Base-by-base conservation (phyloP, 92 coral and sea anemone species). In the Umimayanthus kanabou region DNA sequence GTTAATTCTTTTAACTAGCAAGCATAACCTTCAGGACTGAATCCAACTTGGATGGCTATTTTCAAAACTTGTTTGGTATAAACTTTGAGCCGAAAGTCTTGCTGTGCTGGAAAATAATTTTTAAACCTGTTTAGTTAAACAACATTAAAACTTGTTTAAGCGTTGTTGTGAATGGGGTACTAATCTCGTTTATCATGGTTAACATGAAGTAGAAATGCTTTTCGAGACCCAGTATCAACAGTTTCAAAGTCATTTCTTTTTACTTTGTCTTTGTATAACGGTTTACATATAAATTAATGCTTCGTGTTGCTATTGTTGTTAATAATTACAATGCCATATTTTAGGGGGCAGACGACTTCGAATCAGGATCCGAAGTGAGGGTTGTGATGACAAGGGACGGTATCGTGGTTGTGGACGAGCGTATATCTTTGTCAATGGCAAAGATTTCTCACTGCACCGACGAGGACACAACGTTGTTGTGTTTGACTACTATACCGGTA, bases 391-490 rank as follows among this genome's bases (percentile, higher is more conserved):
- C 76, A 89, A 25, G 45, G 88, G 88, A 16, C 76, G 84, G 55
- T 86, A 83, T 45, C 83, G 88, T 18, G 78, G 80, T 49, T 89
- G 91, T 33, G 91, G 91, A 76, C 88, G 57, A 4, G 84, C 88
- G 4, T 84, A 58, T 20, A 89, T 89, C 39, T 82, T 43, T 28
- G 80, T 89, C 16, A 89, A 89, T 69, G 88, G 91, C 28, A 83
- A 37, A 83, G 88, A 89, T 26, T 76, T 74, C 47, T 85, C 91
- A 3, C n/a, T 71, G 30, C 85, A 89, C n/a, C 85, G 80, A 39
- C 72, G 88, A 39, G 91, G 91, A n/a, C 80, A 82, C 76, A 89
- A 89, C 33, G 45, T 89, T 23, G 91, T 66, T 13, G 58, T 89
- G 15, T 22, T 89, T 50, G 75, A 83, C 79, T 76, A 53, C 45